Evolutionary conservation across 2,888 invertebrate genomes (phyloP), one percentile per base, ranked within the genome.

Genomic region (Adelphocoris suturalis): DNA sequence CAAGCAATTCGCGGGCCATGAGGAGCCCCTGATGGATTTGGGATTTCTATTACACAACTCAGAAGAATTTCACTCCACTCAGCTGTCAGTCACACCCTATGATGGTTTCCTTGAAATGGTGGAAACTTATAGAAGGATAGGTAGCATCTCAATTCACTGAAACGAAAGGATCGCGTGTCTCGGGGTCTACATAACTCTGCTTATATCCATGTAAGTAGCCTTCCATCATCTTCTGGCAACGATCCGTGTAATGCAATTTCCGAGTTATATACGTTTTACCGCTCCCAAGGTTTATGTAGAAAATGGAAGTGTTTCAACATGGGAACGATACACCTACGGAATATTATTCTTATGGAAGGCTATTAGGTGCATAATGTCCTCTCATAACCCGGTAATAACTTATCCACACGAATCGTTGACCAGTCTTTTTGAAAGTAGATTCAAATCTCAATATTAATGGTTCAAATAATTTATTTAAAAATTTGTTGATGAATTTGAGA

Each of bases 141-240:
- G 19, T 19, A 68, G 68, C 68, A 23, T 68, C 68, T 68, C 68
- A 68, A 68, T 68, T 68, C 68, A 19, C 11, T 23, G 68, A 68
- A 61, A 61, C 61, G 19, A 61, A 68, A 27, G 27, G 27, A 68
- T 68, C 68, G 68, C 57, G 57, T 27, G 68, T 68, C 23, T 19
- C 68, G 23, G 23, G 68, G 68, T 68, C 12, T 68, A 12, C 68
- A 68, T 68, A 68, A 68, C 68, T 68, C 68, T 16, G 16, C 61
- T 19, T 68, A 23, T 27, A 68, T 68, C 68, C 68, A 68, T 68
- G 23, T 68, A 68, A 68, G 68, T 68, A 68, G 23, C 68, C 68
- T 68, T 68, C 68, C 68, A 68, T 68, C 68, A 68, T 68, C 23
- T 68, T 68, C 68, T 68, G 68, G 68, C 68, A 68, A 68, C 68